Base-by-base conservation (phyloP, 2,797 vertebrate species). In the Morelia viridis region DNA sequence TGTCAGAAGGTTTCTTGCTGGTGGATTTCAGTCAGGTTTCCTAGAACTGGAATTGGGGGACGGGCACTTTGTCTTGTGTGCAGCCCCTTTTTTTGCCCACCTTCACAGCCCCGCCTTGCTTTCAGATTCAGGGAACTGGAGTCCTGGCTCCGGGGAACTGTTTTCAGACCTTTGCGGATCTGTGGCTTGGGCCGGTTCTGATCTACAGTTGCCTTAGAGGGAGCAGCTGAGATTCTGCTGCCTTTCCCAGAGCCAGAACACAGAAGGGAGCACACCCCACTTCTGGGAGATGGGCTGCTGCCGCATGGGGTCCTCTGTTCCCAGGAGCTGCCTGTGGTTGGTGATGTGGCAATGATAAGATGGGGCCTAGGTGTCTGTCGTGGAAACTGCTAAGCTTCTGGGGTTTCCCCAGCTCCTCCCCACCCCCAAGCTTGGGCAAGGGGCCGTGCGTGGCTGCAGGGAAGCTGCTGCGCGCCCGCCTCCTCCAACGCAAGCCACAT, bases 351-450 rank as follows among this genome's bases (percentile, higher is more conserved):
- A 5, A 61, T 19, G 60, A 22, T 60, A 9, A n/a, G 6, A 46
- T 1, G 13, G 4, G 26, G 87, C 28, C 13, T 19, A 1, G 50
- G 35, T 13, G 95, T 91, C 91, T 95, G 92, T 95, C 93, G 90
- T 87, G 92, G 95, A 96, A 94, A 90, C 90, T 92, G 96, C 95
- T 95, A 93, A 76, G 28, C 92, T 92, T 68, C 93, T 95, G 91
- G 24, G 9, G 8, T 4, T 31, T 46, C 5, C 15, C 35, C 26
- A 0, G 13, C 10, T 1, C 68, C n/a, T 17, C 0, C 15, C 7
- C 83, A 22, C 15, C 65, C n/a, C 15, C 35, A 31, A 26, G 68
- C 41, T 19, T 0, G 2, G 56, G 41, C 64, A 50, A 9, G 85
- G 56, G 61, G 56, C 91, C 31, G 50, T 7, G 13, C 4, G 13